phyloP scores from a whole-genome alignment of 2,797 vertebrate species.

The Alosa sapidissima region DNA sequence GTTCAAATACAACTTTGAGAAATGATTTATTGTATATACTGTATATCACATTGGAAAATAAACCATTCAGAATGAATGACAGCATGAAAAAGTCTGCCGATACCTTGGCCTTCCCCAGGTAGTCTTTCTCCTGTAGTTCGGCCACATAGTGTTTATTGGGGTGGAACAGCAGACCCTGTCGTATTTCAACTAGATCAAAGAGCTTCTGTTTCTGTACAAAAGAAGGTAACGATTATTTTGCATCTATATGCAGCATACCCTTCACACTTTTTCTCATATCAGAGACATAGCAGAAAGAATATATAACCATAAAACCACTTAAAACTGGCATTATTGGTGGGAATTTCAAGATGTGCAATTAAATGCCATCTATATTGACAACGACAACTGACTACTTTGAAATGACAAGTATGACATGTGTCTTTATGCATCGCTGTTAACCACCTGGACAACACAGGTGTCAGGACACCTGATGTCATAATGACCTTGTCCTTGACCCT shows the following conservation, averaged over 20 bases:
- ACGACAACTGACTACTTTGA: background rate
- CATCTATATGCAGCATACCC: background rate
- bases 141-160: slow-evolving; percentile 93
- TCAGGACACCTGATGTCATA: background rate
- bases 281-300: background rate
- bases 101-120: slow-evolving; percentile 94
- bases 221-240: background rate
- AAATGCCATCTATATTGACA: background rate
- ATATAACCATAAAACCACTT: background rate
- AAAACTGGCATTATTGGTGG: background rate
- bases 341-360: background rate
- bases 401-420: no score
- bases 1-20: background rate
- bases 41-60: background rate
- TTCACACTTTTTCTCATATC: background rate
- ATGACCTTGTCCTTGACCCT: background rate
- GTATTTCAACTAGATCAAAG: slow-evolving; percentile 79
- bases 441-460: background rate
- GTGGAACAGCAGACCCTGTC: slow-evolving; percentile 80
- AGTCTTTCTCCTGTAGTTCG: slow-evolving; percentile 95
- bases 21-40: background rate
- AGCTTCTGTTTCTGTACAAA: slow-evolving; percentile 86
- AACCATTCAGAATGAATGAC: background rate
- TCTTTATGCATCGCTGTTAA: background rate
- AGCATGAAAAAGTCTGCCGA: background rate